A percentile compares a stretch with the other conserved stretches of the same genome.
Evolutionary conservation across 2,113 vertebrate genomes (phyloP).

Genomic region (Psittacula cyanocephala): DNA sequence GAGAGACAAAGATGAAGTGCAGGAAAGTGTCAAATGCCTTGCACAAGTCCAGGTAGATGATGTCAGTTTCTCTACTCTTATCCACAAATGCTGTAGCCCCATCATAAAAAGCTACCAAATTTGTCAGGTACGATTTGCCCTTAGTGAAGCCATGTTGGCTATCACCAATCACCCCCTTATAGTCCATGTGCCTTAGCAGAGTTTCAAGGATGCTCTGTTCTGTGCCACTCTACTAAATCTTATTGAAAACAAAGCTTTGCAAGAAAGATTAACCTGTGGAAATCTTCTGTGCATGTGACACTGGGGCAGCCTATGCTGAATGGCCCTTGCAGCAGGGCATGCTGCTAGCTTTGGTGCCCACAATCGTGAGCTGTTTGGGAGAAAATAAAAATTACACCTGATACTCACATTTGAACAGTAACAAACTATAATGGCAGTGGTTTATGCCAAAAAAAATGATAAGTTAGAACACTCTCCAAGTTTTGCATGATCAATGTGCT

Average conservation of each 20-base stretch:
- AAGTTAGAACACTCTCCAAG: neutral
- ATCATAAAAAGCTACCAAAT: neutral
- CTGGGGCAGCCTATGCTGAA: neutral
- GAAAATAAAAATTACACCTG: slow-evolving; percentile 1
- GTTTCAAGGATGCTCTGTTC: neutral
- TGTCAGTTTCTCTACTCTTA: neutral
- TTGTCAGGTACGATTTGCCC: neutral
- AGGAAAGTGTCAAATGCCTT: neutral
- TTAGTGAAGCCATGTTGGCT: neutral
- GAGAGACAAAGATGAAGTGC: neutral
- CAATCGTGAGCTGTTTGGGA: neutral
- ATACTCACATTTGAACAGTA: neutral
- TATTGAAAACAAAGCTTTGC: neutral
- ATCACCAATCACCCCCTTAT: neutral
- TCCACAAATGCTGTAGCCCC: neutral
- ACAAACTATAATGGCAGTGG: neutral
- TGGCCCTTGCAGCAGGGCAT: neutral
- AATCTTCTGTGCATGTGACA: neutral
- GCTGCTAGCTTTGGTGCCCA: neutral
- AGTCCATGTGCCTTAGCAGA: neutral
- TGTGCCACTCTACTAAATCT: neutral
- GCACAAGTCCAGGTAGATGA: neutral
- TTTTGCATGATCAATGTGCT: neutral
- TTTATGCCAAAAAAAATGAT: neutral
- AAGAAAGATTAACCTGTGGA: neutral